Percentiles rank a stretch among this genome's conserved stretches.
Evolutionary conservation across 2,797 vertebrate genomes (phyloP).

Genomic region (Falco rusticolus): DNA sequence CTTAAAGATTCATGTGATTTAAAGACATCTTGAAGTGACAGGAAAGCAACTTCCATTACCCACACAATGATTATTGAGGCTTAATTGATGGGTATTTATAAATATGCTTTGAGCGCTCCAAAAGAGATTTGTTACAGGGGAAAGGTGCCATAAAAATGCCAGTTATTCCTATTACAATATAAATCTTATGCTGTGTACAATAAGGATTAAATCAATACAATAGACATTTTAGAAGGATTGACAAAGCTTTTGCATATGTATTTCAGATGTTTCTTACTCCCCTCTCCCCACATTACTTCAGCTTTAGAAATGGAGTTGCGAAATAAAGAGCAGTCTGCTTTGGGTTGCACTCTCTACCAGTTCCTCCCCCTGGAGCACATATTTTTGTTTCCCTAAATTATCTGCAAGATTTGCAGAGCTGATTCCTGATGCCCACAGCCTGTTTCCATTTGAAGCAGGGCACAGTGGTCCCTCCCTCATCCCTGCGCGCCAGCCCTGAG

Average conservation of each 20-base stretch:
- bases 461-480: not conserved
- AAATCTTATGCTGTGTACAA: not conserved
- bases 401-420: not conserved
- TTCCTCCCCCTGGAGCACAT: not conserved
- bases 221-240: not conserved
- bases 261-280: not conserved
- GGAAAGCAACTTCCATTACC: not conserved
- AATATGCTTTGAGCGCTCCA: not conserved
- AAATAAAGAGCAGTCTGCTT: not conserved
- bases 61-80: not conserved
- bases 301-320: not conserved
- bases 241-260: not conserved
- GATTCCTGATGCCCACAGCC: not conserved
- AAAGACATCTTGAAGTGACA: not conserved
- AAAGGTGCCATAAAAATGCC: not conserved
- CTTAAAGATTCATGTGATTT: not conserved
- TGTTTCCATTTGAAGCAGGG: not conserved
- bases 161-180: not conserved
- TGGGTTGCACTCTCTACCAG: not conserved
- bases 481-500: not conserved
- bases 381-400: not conserved
- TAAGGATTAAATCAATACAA: not conserved
- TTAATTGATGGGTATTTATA: not conserved
- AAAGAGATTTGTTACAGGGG: not conserved
- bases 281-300: not conserved